phyloP scores from a whole-genome alignment of 2,113 vertebrate species.

The Blennius ocellaris region DNA sequence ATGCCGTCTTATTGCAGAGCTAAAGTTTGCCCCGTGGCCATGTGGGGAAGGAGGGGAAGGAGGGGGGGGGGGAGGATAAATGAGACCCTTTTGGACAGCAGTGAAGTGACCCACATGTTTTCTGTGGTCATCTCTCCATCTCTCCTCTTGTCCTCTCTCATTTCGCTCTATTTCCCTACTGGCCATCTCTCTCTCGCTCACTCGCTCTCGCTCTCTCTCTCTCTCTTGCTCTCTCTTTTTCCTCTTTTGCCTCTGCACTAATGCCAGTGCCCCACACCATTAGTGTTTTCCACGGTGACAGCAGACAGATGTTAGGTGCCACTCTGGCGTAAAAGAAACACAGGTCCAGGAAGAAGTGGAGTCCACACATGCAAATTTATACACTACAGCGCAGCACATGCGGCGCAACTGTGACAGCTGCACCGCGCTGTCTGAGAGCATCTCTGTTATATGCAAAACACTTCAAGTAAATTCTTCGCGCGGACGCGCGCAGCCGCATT shows the following conservation, averaged over 20 bases:
- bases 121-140: conserved; percentile 72
- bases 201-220: conserved; percentile 56
- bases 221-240: conserved; percentile 30
- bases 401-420: conserved; percentile 44
- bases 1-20: conserved; percentile 48
- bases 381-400: conserved; percentile 23
- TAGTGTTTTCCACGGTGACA: conserved; percentile 89
- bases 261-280: conserved; percentile 79
- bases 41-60: conserved; percentile 34
- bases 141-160: conserved; percentile 63
- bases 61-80: conserved; percentile 60
- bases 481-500: conserved; percentile 21
- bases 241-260: conserved; percentile 59
- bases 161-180: conserved; percentile 62
- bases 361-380: conserved; percentile 51
- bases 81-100: conserved; percentile 71
- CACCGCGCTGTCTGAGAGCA: conserved; percentile 10
- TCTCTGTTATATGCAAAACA: conserved; percentile 53
- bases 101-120: conserved; percentile 75
- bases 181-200: conserved; percentile 48
- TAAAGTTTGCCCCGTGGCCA: conserved; percentile 59
- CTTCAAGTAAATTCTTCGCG: conserved; percentile 26
- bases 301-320: conserved; percentile 95
- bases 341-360: conserved; percentile 59
- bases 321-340: conserved; percentile 79